phyloP scores from a whole-genome alignment of 2,888 invertebrate genomes.

The Diachrysia chrysitis region DNA sequence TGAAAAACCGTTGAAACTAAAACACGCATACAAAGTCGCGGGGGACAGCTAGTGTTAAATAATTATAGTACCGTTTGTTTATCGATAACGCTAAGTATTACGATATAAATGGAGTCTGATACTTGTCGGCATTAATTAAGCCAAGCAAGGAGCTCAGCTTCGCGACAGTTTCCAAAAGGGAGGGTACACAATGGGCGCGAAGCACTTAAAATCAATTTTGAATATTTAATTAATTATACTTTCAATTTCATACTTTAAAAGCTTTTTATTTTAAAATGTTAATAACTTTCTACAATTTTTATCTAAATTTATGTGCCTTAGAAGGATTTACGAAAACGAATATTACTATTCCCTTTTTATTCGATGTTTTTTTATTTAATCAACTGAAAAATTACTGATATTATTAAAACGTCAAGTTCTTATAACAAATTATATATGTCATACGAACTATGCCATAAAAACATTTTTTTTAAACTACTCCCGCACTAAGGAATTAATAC shows the following conservation, averaged over 20 bases:
- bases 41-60: no score
- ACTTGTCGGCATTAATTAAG: background rate
- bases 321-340: background rate
- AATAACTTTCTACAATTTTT: background rate
- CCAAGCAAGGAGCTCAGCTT: background rate
- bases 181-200: background rate
- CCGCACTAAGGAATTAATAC: no score
- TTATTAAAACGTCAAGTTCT: no score
- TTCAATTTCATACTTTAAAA: background rate
- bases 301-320: background rate
- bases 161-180: background rate
- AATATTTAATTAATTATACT: slow-evolving; percentile 3
- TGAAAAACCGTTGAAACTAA: no score
- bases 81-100: background rate
- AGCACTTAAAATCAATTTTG: slow-evolving; percentile 8
- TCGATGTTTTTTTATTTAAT: background rate
- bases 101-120: background rate
- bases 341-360: background rate
- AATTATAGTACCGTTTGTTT: background rate
- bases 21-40: no score
- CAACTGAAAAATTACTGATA: no score
- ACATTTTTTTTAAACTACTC: no score
- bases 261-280: background rate
- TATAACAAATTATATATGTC: no score
- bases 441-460: no score